These are phyloP conservation scores for Cynopterus brachyotis DNA, from an alignment of 2,113 vertebrate species.

Conservation along the genomic window DNA sequence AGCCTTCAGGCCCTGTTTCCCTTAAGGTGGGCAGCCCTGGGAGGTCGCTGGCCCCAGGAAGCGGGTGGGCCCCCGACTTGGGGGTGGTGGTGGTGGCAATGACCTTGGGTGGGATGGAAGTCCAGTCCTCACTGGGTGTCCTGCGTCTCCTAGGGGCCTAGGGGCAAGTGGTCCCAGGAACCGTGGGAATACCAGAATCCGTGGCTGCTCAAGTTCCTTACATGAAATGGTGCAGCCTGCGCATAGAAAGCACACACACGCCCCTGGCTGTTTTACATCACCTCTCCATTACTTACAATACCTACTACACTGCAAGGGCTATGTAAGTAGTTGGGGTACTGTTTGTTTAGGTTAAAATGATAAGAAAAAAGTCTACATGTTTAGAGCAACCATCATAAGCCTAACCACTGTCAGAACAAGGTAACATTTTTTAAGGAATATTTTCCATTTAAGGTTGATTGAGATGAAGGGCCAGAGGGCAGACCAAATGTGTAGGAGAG, in stretches of 20 bases:
- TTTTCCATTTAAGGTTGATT: not conserved
- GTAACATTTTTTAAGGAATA: not conserved
- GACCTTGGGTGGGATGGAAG: not conserved
- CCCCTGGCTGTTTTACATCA: not conserved
- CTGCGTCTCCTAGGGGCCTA: not conserved
- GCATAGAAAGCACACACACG: too few species aligned
- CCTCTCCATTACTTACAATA: not conserved
- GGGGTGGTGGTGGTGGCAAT: not conserved
- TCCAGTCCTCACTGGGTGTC: not conserved
- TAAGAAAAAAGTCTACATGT: not conserved
- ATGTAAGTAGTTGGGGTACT: not conserved
- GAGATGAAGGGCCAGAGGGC: not conserved
- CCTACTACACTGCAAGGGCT: not conserved
- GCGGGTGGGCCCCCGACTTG: not conserved
- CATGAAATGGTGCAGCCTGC: not conserved
- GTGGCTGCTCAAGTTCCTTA: not conserved
- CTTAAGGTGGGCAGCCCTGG: not conserved
- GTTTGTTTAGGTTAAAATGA: not conserved
- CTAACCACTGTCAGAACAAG: not conserved
- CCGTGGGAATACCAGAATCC: not conserved
- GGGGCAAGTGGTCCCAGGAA: too few species aligned
- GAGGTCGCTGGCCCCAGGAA: not conserved
- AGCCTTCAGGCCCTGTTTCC: not conserved
- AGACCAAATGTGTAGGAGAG: not conserved
- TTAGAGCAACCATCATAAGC: not conserved